A percentile compares a stretch with the other conserved stretches of the same genome.
Conservation (phyloP, 2,888 invertebrate species). For the Tetrapedia diversipes region DNA sequence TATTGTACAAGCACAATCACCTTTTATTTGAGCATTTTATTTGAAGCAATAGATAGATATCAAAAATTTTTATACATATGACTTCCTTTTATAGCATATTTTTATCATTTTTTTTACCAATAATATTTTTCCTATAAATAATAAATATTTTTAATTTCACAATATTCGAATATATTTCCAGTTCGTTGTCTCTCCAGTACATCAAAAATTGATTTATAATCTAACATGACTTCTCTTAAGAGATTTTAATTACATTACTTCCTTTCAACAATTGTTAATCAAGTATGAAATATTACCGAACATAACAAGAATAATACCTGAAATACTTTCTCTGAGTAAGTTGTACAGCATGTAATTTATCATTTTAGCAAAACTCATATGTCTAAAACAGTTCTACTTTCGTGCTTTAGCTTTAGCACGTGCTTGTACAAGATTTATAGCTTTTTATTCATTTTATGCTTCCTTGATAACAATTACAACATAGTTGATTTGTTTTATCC, state of each 20-base stretch:
- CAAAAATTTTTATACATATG: conserved; percentile 54
- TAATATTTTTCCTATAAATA: conserved; percentile 44
- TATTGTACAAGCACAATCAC: conserved; percentile 56
- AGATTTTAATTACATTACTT: conserved; percentile 32
- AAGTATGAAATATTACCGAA: conserved; percentile 49
- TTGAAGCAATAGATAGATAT: conserved; percentile 66
- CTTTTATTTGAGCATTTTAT: conserved; percentile 65
- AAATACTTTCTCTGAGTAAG: conserved; percentile 11
- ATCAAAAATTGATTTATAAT: conserved; percentile 20
- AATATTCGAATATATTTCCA: conserved; percentile 53
- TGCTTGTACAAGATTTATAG: conserved; percentile 35
- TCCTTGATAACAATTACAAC: conserved; percentile 16
- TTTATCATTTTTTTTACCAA: conserved; percentile 34
- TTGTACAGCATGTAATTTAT: conserved; percentile 18
- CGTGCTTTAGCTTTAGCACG: not conserved
- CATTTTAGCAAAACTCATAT: conserved; percentile 46
- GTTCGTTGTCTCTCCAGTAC: conserved; percentile 63
- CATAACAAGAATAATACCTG: conserved; percentile 55
- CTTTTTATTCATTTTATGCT: conserved; percentile 16
- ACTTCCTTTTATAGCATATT: conserved; percentile 34
- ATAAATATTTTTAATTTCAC: conserved; percentile 55
- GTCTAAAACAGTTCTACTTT: conserved; percentile 25
- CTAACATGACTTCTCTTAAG: conserved; percentile 7
- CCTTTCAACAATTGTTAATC: conserved; percentile 52
- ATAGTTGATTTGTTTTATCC: conserved; percentile 19